Conservation (phyloP, 2,113 vertebrate genomes). For the Pterophyllum scalare region DNA sequence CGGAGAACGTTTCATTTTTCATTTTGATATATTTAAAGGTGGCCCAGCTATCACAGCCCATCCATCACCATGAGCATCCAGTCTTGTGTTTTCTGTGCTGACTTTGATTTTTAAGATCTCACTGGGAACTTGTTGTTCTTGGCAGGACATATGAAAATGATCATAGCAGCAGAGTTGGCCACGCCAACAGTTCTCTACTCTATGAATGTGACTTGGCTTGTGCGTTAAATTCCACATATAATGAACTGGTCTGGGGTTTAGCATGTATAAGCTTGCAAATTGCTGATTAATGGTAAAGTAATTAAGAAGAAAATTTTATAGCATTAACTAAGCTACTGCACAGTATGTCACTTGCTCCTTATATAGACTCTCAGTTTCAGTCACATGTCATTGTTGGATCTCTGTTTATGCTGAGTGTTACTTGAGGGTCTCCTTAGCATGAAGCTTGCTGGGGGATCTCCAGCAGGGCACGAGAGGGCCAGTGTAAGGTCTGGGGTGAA, state of each 20-base stretch:
- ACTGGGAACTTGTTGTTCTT: constrained; percentile 37
- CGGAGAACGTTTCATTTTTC: background rate
- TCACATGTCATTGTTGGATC: constrained; percentile 8
- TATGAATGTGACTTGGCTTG: constrained; percentile 52
- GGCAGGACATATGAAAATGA: constrained; percentile 65
- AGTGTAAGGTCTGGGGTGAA: constrained; percentile 42
- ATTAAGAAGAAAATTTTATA: constrained; percentile 13
- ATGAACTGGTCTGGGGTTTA: constrained; percentile 3
- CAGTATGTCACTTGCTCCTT: constrained; percentile 11
- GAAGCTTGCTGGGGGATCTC: constrained; percentile 6
- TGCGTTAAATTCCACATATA: constrained; percentile 29
- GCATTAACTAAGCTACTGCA: background rate
- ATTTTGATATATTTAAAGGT: background rate
- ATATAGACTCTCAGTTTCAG: constrained; percentile 20
- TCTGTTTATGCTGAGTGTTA: background rate
- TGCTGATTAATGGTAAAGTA: constrained; percentile 17
- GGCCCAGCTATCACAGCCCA: background rate
- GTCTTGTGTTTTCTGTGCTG: constrained; percentile 1
- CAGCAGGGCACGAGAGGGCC: constrained; percentile 28
- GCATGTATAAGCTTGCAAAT: constrained; percentile 15
- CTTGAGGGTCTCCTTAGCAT: constrained; percentile 13
- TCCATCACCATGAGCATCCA: background rate
- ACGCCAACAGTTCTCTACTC: constrained; percentile 8
- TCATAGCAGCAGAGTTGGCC: constrained; percentile 56
- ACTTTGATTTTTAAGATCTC: constrained; percentile 31